Conservation (phyloP, 2,888 invertebrate genomes). For the Parascotia fuliginaria region DNA sequence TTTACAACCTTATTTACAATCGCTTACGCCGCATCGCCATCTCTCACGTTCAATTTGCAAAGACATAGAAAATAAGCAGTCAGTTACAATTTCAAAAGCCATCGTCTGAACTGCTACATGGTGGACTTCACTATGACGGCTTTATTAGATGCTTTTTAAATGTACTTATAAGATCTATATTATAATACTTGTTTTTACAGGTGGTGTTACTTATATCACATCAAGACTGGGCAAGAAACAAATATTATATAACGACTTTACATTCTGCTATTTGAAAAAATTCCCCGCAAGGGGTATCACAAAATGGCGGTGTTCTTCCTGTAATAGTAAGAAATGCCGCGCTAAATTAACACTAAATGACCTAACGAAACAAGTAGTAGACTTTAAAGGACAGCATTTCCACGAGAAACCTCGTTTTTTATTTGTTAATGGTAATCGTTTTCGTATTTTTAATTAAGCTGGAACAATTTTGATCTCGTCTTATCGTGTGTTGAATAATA, state of each 20-base stretch:
- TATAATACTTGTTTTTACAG: neutral
- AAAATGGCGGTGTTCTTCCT: constrained; percentile 29
- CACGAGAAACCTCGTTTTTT: constrained; percentile 6
- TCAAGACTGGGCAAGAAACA: constrained; percentile 22
- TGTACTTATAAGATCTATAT: no score
- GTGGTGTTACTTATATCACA: constrained; percentile 19
- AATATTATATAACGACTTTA: constrained; percentile 18
- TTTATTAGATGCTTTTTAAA: no score
- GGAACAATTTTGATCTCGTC: no score
- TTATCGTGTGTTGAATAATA: no score
- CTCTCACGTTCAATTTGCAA: no score
- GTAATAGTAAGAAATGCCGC: constrained; percentile 19
- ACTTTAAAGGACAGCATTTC: constrained; percentile 8
- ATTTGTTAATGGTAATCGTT: neutral
- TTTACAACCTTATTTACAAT: no score
- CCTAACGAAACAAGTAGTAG: neutral
- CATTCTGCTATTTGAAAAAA: constrained; percentile 9
- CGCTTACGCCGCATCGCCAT: no score
- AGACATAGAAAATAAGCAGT: no score
- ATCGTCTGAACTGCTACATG: no score
- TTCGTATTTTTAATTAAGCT: no score
- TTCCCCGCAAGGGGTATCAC: neutral
- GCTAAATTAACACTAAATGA: constrained; percentile 5
- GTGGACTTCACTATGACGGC: no score
- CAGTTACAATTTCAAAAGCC: no score